Base-by-base conservation (phyloP, 2,797 vertebrate genomes). In the Pachyuromys duprasi region DNA sequence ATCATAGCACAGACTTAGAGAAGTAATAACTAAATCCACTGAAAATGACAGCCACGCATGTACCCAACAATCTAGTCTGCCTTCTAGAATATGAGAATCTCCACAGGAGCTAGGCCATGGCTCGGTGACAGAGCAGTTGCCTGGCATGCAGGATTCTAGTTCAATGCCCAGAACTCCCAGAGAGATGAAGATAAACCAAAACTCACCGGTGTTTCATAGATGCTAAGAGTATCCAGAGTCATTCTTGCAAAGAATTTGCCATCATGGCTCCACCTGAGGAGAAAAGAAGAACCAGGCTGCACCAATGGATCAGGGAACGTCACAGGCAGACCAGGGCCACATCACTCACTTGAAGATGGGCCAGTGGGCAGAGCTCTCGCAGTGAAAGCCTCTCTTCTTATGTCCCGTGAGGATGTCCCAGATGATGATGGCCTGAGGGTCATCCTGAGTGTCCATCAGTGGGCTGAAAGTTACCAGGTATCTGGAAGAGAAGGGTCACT, bases 231-330 rank as follows among this genome's bases (percentile, higher is more conserved):
- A 95, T 99, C 99, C 70, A 98, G 97, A 0, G 99, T 99, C 99
- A 99, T 99, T 97, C 99, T 99, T 76, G 99, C 99, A 97, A 99
- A 99, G 98, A 99, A 99, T 98, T 99, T 99, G 42, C 99, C 99
- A 96, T 99, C 99, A 2, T 99, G 99, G 98, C 99, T 99, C 99
- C 99, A 99, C 81, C 99, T 99, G 97, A 81, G 92, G 49, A 96
- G 94, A 96, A 89, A 0, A 33, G 39, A 89, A 92, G 62, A 13
- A 3, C 89, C 76, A 69, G 78, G 86, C 8, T 60, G 8, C 0
- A 7, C 76, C 28, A 1, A 31, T 20, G 0, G 13, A 0, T 70
- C 49, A 88, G 87, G 9, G 26, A 55, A 82, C 15, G 69, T n/a
- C n/a, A 69, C 3, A 3, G 11, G 15, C 17, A 42, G 81, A 15